phyloP scores from a whole-genome alignment of 2,797 vertebrate species.

The Chromobotia macracanthus region DNA sequence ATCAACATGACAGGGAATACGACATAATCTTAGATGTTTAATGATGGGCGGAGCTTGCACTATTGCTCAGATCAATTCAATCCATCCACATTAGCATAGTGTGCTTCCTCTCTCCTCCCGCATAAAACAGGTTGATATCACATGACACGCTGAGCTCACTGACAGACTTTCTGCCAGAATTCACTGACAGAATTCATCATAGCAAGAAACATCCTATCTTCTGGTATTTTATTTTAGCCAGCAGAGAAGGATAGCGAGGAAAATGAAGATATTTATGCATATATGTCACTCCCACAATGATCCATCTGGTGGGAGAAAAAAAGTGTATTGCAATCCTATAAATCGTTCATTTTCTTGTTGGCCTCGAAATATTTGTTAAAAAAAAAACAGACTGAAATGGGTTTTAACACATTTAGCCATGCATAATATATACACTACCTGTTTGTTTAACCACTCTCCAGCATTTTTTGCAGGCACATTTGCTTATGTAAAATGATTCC shows the following conservation, averaged over 20 bases:
- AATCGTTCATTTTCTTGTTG: constrained; percentile 3
- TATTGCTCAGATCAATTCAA: constrained; percentile 42
- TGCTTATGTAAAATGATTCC: constrained; percentile 53
- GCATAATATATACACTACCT: constrained; percentile 19
- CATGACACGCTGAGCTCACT: constrained; percentile 13
- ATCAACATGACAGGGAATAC: constrained; percentile 38
- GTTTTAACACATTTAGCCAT: constrained; percentile 28
- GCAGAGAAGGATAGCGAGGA: neutral
- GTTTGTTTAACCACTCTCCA: constrained; percentile 28
- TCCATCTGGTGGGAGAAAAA: constrained; percentile 27
- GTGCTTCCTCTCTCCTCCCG: constrained; percentile 24
- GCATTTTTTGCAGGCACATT: constrained; percentile 39
- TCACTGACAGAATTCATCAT: neutral
- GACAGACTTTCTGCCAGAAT: neutral
- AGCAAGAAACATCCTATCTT: neutral
- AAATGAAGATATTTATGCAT: constrained; percentile 20
- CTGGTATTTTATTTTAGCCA: neutral
- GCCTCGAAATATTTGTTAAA: constrained; percentile 33
- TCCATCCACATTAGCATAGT: constrained; percentile 27
- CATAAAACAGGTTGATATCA: constrained; percentile 31
- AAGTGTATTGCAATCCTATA: constrained; percentile 21
- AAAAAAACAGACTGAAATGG: constrained; percentile 18
- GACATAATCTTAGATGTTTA: constrained; percentile 20
- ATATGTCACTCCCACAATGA: neutral
- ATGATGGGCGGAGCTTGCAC: neutral